Percentiles rank a stretch among this genome's conserved stretches.
phyloP scores from a whole-genome alignment of 1,140 invertebrate species.

The Cephus cinctus region DNA sequence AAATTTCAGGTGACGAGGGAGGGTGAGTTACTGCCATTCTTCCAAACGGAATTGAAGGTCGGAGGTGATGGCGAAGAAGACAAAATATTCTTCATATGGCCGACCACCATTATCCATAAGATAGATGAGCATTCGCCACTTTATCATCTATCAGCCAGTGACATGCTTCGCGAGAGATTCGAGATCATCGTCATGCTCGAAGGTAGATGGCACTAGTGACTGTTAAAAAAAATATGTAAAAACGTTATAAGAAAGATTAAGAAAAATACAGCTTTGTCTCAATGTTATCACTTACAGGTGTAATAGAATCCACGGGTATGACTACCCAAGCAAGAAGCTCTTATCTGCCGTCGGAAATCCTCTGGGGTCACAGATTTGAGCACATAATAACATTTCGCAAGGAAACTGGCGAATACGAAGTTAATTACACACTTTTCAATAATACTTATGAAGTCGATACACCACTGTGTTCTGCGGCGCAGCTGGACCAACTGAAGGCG shows the following conservation, averaged over 20 bases:
- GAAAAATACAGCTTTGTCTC: too few species aligned
- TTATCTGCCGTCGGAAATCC: constrained; percentile 88
- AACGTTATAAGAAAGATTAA: too few species aligned
- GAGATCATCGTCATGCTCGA: constrained; percentile 96
- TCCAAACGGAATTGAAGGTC: constrained; percentile 79
- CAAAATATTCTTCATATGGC: constrained; percentile 93
- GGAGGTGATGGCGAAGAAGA: constrained; percentile 82
- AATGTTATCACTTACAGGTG: too few species aligned
- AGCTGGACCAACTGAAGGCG: constrained; percentile 34
- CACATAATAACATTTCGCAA: constrained; percentile 88
- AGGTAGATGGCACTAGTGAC: too few species aligned
- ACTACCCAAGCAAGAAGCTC: constrained; percentile 86
- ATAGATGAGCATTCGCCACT: constrained; percentile 83
- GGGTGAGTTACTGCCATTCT: constrained; percentile 81
- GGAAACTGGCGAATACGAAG: constrained; percentile 87
- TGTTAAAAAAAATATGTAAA: too few species aligned
- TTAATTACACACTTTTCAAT: constrained; percentile 94
- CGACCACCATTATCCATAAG: constrained; percentile 81
- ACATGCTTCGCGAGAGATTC: constrained; percentile 86
- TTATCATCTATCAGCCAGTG: constrained; percentile 82
- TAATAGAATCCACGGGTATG: constrained; percentile 88
- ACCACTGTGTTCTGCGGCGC: constrained; percentile 75
- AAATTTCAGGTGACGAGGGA: constrained; percentile 71
- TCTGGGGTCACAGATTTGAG: constrained; percentile 93
- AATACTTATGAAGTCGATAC: constrained; percentile 89